Evolutionary conservation across 2,888 invertebrate genomes (phyloP).

Genomic region (Melieria picta): DNA sequence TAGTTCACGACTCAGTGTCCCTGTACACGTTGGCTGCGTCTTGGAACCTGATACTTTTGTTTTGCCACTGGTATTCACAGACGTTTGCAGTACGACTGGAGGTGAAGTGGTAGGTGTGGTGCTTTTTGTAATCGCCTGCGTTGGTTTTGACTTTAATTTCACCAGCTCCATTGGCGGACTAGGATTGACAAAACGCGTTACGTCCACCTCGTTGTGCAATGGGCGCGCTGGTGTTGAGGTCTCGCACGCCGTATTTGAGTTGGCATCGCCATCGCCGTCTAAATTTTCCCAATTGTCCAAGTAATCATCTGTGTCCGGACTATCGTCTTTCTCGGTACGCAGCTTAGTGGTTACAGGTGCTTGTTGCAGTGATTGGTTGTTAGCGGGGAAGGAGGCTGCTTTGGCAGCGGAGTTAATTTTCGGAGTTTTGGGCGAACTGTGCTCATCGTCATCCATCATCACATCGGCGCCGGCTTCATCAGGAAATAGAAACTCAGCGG

Average conservation of each 20-base stretch:
- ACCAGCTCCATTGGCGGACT: conserved; percentile 48
- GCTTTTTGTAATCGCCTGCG: background rate
- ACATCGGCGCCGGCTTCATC: conserved; percentile 34
- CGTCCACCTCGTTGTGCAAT: conserved; percentile 41
- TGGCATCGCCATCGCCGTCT: conserved; percentile 49
- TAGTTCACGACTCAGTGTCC: conserved; percentile 33
- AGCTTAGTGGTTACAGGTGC: too few relatives aligned
- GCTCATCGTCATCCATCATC: background rate
- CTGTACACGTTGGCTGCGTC: too few relatives aligned
- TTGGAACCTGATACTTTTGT: background rate
- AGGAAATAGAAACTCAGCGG: conserved; percentile 46
- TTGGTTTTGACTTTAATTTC: background rate
- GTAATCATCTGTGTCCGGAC: conserved; percentile 65
- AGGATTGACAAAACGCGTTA: conserved; percentile 51
- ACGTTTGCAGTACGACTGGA: conserved; percentile 26
- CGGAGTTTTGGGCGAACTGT: too few relatives aligned
- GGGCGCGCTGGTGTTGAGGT: conserved; percentile 50
- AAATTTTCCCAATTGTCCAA: conserved; percentile 66
- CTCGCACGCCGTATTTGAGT: conserved; percentile 52
- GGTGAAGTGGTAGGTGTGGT: conserved; percentile 23
- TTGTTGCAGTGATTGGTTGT: too few relatives aligned
- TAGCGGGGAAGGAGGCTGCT: too few relatives aligned
- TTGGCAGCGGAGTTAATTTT: too few relatives aligned
- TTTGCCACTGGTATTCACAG: conserved; percentile 9
- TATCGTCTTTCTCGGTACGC: conserved; percentile 46